Base-by-base conservation (phyloP, 2,888 invertebrate species). In the Philonicus albiceps region DNA sequence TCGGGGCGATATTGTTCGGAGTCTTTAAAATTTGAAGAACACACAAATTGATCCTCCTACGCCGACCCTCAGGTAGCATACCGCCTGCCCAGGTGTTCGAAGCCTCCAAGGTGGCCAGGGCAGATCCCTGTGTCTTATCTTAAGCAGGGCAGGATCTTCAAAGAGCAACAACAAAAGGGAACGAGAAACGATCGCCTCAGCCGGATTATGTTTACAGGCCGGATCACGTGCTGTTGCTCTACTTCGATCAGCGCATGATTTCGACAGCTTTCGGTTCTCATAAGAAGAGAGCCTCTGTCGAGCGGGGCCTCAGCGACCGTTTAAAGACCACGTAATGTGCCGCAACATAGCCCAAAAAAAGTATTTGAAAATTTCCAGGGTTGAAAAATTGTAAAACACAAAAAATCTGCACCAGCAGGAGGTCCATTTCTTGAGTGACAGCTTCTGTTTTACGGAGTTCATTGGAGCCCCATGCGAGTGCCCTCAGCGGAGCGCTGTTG, bases 391-490 rank as follows among this genome's bases (percentile, higher is more conserved):
- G 31, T 37, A 83, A 74, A 74, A 73, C 13, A 72, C 37, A 84
- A 72, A 43, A 85, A 27, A 49, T 75, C 31, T 13, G 55, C 49
- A 86, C 30, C 84, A 81, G 72, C 84, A 86, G 84, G 84, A 64
- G 86, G 84, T 86, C 84, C 34, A 76, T 78, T 55, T 34, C 76
- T 83, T 84, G 84, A 86, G 27, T 86, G 86, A 86, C 86, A 84
- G 86, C 86, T 84, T 84, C 86, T 84, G 84, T 84, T 86, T 86
- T 84, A 85, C 85, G 75, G 85, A 75, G 49, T 84, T 85, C 34
- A 64, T 55, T 16, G 81, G 30, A 30, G 74, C 34, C 43, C 73
- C 27, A 43, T 74, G 43, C 72, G 34, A 31, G n/a, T 85, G 74
- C 40, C 19, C 85, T 74, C 19, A 22, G 74, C n/a, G 16, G 27